Evolutionary conservation across 2,797 vertebrate species (phyloP), one percentile per base, ranked within the genome.

Genomic region (Brachyalestes nurse): DNA sequence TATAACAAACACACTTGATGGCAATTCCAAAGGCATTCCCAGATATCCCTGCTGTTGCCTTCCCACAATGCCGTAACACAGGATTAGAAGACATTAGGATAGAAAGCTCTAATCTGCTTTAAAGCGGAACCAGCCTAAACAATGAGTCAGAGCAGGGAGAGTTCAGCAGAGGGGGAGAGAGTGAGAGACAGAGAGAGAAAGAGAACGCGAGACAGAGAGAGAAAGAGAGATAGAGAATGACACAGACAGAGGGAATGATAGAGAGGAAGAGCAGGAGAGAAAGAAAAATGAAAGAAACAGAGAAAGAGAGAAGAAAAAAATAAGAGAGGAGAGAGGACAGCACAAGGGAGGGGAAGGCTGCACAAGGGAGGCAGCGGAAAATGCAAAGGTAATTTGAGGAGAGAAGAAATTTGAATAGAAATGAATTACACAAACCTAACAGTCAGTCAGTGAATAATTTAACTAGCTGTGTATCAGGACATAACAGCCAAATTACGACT

Each of bases 21-120:
- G 40, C 0, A 10, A 45, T 12, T 47, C 14, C 51, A 76, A 42
- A 76, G 57, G 62, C 42, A 38, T 75, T 76, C 65, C 28, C 8
- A 16, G 53, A 57, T 76, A 58, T 82, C 64, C 55, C 49, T 23
- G 51, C 67, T 38, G n/a, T 12, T 57, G 17, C 40, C 17, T 82
- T 83, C 78, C 74, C 87, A 89, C 90, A 91, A 87, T 89, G 84
- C 90, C 78, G 78, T 92, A 89, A 92, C 91, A 93, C 87, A 90
- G 90, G 92, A 93, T 93, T 93, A 93, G 88, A 89, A 92, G 90
- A 91, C 89, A 92, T 93, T 92, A 93, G 88, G 34, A 90, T 83
- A 89, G 85, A 87, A 87, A 86, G 87, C 88, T 86, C 84, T 92
- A 93, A 93, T 93, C 92, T 92, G 92, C 89, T 91, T 92, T 93